Evolutionary conservation across 2,797 vertebrate species (phyloP), one percentile per base, ranked within the genome.

Genomic region (Tauraco hartlaubi): DNA sequence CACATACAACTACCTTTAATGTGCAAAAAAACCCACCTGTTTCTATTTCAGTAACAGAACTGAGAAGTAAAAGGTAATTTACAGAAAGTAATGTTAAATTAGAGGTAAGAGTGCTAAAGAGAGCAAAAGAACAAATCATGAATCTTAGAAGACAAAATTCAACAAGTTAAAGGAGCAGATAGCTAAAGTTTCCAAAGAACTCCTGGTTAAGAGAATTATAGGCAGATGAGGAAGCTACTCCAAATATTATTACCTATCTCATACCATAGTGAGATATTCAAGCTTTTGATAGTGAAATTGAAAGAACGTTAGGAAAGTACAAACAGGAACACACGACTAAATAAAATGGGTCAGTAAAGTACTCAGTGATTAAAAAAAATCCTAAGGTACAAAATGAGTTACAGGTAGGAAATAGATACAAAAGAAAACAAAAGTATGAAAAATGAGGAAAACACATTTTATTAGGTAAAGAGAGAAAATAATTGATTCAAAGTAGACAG

Each of bases 1-100:
- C 41, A 88, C 22, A 58, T 20, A 63, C 15, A 71, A 77, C 51
- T 56, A 66, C 58, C 5, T 88, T 63, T 62, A 55, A 74, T 9
- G 9, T 41, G 23, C 1, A 19, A 43, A 76, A 71, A 78, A 22
- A 3, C 1, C 3, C 1, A 2, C 6, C 39, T 19, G 1, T 37
- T 74, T 49, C 56, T 80, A 56, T 44, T 84, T 68, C 62, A 37
- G 31, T 20, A 49, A 56, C 41, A 73, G n/a, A 89, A 63, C 9
- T 5, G 3, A 39, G 46, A 46, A 59, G 11, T 19, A 43, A 51
- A 83, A 74, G 23, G 9, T 59, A 95, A 75, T 66, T 68, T 56
- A 58, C 18, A 86, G 48, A 35, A 69, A 64, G 23, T 48, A 84
- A 72, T 20, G 15, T 9, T 64, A 43, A 78, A 78, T 49, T 54